Base-by-base conservation (phyloP, 2,888 invertebrate species). In the Drosophila siamana region DNA sequence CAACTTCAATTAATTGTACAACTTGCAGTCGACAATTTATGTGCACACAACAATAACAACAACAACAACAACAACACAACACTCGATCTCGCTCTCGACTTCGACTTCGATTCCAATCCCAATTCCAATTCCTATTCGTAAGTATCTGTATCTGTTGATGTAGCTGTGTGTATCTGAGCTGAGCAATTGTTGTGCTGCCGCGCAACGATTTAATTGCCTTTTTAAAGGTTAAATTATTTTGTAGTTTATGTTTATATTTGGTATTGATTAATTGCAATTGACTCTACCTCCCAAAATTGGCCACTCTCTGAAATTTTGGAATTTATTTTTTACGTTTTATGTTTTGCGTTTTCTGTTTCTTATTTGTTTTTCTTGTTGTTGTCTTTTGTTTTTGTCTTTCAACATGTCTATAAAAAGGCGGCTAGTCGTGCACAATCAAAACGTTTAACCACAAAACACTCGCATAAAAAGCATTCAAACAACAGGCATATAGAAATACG, bases 241-340 rank as follows among this genome's bases (percentile, higher is more conserved):
- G 85, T 86, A 72, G 88, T 57, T 72, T 68, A 73, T 80, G 80
- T 60, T 75, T 85, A 74, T 83, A 83, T 88, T 80, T 87, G 83
- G 86, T 80, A 75, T 80, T 89, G 89, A 85, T 88, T 85, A 85
- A 88, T 85, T 85, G 84, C 78, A 83, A 76, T 87, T 73, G 73
- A 67, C 78, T 83, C 66, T 50, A 47, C 22, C 40, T 48, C 67
- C 88, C 66, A 55, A 85, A 83, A 81, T 81, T 81, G 85, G 87
- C 59, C 63, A 66, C 16, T 48, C 47, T n/a, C 43, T 61, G 54
- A 57, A 46, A 52, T 64, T 50, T 64, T 68, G 46, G 64, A 60
- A 77, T 61, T 56, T 15, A 62, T 55, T 68, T 74, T 38, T 46
- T 52, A 15, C 28, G 33, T 40, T 36, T 7, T 48, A 36, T 33